Conservation (phyloP, 53 echinoderm and acorn worm species). For the Zoroaster sp. region DNA sequence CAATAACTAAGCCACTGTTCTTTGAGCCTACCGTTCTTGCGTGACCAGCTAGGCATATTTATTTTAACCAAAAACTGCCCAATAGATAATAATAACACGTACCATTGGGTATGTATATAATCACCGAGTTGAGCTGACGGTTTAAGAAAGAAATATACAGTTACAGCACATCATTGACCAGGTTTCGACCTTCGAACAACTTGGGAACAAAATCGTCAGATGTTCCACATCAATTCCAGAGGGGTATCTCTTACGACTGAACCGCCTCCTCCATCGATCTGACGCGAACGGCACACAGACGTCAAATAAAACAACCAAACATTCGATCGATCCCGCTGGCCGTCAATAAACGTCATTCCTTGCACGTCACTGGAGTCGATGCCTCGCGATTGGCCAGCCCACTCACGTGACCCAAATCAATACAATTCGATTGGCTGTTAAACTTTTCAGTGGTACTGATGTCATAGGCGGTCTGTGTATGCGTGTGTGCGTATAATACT, state of each 20-base stretch:
- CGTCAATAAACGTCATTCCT: neutral
- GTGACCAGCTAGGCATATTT: no score
- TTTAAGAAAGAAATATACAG: no score
- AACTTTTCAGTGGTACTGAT: neutral
- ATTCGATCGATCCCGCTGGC: neutral
- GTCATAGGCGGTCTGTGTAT: neutral
- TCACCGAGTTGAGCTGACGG: no score
- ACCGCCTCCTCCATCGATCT: slow-evolving; percentile 25
- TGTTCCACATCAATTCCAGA: neutral
- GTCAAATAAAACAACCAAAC: neutral
- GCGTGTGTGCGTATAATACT: neutral
- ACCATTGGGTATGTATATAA: no score
- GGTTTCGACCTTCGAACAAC: neutral
- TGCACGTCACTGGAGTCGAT: neutral
- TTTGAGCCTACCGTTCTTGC: no score
- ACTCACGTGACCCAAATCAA: neutral
- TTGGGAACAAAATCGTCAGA: neutral
- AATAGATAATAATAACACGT: no score
- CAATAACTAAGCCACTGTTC: no score
- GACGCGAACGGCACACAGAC: slow-evolving; percentile 31
- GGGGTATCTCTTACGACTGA: neutral
- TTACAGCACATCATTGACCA: no score
- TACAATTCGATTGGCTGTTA: neutral
- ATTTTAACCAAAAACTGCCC: no score
- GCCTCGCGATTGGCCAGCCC: neutral